A percentile compares a stretch with the other conserved stretches of the same genome.
Evolutionary conservation across 2,113 vertebrate genomes (phyloP).

Genomic region (Bubo blakistoni): DNA sequence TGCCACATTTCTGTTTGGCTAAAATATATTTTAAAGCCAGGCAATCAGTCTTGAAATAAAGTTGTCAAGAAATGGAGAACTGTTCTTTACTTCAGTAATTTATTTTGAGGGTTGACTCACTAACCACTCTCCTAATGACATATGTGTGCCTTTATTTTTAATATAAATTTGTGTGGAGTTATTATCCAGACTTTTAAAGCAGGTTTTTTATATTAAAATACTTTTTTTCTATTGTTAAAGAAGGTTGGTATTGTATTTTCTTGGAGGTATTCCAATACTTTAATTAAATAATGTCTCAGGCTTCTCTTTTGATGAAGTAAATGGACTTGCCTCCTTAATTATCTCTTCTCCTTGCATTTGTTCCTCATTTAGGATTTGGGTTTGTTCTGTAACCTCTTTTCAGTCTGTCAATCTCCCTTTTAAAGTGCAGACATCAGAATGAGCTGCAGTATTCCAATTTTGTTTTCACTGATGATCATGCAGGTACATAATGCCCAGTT

Average conservation of each 20-base stretch:
- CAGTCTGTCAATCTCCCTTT: background rate
- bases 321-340: background rate
- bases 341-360: background rate
- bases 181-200: background rate
- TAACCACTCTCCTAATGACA: background rate
- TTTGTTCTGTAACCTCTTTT: background rate
- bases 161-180: background rate
- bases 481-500: background rate
- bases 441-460: background rate
- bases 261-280: background rate
- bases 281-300: background rate
- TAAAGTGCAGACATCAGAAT: background rate
- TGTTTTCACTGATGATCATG: background rate
- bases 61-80: background rate
- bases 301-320: background rate
- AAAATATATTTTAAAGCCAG: background rate
- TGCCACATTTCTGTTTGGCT: background rate
- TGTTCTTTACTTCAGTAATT: background rate
- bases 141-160: background rate
- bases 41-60: background rate
- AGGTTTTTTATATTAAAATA: background rate
- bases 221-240: background rate
- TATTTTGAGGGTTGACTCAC: background rate
- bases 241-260: background rate
- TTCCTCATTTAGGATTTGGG: background rate